phyloP scores from a whole-genome alignment of 1,140 invertebrate genomes.

The Eumaeus atala region DNA sequence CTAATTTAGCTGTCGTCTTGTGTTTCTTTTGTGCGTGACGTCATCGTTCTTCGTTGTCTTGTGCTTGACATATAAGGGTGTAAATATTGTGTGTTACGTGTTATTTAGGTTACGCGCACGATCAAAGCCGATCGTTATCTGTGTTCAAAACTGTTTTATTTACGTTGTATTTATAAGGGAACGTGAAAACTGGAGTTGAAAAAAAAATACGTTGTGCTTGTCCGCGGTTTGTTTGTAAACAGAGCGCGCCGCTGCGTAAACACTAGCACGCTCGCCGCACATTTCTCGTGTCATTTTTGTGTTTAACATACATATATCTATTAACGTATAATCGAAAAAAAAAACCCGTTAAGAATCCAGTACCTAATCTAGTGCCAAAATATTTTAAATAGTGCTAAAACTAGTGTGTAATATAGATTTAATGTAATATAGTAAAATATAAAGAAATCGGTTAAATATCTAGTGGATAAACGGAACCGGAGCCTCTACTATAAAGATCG shows the following conservation, averaged over 20 bases:
- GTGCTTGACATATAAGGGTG: conserved; percentile 36
- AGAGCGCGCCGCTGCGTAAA: conserved; percentile 52
- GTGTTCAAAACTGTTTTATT: conserved; percentile 17
- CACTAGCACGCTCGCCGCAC: conserved; percentile 27
- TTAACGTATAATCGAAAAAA: conserved; percentile 14
- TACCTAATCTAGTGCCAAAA: conserved; percentile 46
- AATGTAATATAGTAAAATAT: conserved; percentile 23
- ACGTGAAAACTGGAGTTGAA: conserved; percentile 17
- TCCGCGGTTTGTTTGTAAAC: conserved; percentile 63
- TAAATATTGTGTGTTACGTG: conserved; percentile 34
- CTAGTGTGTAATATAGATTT: conserved; percentile 3
- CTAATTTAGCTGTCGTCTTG: conserved; percentile 71
- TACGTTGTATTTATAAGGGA: conserved; percentile 9
- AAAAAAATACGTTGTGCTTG: conserved; percentile 35
- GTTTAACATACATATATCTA: conserved; percentile 9
- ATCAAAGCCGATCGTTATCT: conserved; percentile 12
- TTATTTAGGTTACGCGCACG: conserved; percentile 10
- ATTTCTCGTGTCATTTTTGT: background rate
- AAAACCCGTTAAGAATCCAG: conserved; percentile 29
- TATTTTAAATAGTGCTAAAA: conserved; percentile 24
- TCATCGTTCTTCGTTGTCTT: conserved; percentile 64
- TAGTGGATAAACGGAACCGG: conserved; percentile 35
- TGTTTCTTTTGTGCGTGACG: conserved; percentile 70
- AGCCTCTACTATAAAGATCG: conserved; percentile 63
- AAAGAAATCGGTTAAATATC: conserved; percentile 25